phyloP scores from a whole-genome alignment of 2,888 invertebrate genomes.

The Melanophora roralis region DNA sequence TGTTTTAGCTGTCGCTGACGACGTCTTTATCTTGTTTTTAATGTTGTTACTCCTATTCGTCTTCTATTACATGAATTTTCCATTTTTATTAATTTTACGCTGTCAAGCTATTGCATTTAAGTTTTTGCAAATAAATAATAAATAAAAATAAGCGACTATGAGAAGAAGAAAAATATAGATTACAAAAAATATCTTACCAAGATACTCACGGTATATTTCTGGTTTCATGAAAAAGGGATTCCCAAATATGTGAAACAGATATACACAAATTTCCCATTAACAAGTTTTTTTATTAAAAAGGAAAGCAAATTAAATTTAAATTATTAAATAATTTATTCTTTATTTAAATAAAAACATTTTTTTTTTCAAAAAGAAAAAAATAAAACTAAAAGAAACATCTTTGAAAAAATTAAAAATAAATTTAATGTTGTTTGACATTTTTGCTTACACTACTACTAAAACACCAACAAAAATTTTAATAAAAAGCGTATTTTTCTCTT shows the following conservation, averaged over 20 bases:
- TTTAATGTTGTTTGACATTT: too few species aligned
- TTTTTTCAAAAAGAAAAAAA: too few species aligned
- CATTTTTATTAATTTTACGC: slow-evolving; percentile 62
- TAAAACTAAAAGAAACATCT: too few species aligned
- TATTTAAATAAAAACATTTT: too few species aligned
- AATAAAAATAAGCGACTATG: slow-evolving; percentile 8
- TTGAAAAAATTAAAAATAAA: too few species aligned
- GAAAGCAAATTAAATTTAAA: too few species aligned
- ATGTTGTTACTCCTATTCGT: background rate
- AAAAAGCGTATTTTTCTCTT: too few species aligned
- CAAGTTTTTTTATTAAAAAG: too few species aligned
- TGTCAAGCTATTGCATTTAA: slow-evolving; percentile 52
- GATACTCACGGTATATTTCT: background rate
- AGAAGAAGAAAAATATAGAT: slow-evolving; percentile 1
- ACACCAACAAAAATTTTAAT: too few species aligned
- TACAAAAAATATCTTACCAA: slow-evolving; percentile 8
- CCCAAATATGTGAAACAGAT: background rate
- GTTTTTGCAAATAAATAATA: slow-evolving; percentile 16
- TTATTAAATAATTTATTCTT: too few species aligned
- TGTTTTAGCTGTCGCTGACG: background rate
- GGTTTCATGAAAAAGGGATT: slow-evolving; percentile 1
- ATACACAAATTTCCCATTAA: too few species aligned
- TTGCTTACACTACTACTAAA: too few species aligned
- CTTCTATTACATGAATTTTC: slow-evolving; percentile 48
- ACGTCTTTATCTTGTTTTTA: background rate